Evolutionary conservation across 92 coral and sea anemone species (phyloP).

Genomic region (Phenganax stokvisi): DNA sequence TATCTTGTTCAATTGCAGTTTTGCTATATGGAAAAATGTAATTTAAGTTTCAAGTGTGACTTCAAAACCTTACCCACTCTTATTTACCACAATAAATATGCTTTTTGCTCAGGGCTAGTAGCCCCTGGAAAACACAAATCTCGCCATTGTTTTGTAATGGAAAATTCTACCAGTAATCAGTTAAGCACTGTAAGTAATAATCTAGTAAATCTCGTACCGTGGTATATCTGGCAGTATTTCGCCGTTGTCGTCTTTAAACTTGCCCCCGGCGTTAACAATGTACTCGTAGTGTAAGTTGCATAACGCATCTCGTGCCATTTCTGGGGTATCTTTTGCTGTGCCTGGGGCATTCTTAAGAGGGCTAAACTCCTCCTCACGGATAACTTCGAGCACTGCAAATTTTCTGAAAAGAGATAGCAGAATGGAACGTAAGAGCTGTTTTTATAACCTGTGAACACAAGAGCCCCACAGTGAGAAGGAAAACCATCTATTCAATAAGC

Average conservation of each 20-base stretch:
- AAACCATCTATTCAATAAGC: background rate
- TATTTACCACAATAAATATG: background rate
- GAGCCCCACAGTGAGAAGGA: background rate
- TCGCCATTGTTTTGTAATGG: too few species aligned
- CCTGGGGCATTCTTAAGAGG: constrained; percentile 85
- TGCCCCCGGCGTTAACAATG: constrained; percentile 75
- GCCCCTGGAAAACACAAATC: too few species aligned
- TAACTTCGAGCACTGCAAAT: constrained; percentile 81
- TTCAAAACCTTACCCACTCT: background rate
- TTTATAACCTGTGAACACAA: background rate
- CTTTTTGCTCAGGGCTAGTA: background rate
- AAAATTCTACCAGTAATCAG: too few species aligned
- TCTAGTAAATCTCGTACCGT: constrained; percentile 21
- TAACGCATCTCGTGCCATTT: constrained; percentile 60
- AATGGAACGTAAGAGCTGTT: background rate
- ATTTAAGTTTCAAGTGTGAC: constrained; percentile 3
- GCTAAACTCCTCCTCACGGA: constrained; percentile 83
- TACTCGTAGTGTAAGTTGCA: constrained; percentile 64
- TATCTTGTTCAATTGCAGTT: background rate
- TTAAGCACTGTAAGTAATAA: too few species aligned
- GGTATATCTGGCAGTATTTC: constrained; percentile 49
- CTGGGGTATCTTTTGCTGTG: constrained; percentile 71
- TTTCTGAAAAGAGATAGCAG: constrained; percentile 49
- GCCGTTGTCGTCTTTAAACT: constrained; percentile 62
- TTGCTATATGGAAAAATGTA: constrained; percentile 27